Evolutionary conservation across 2,113 vertebrate species (phyloP).

Genomic region (Amphiprion percula): DNA sequence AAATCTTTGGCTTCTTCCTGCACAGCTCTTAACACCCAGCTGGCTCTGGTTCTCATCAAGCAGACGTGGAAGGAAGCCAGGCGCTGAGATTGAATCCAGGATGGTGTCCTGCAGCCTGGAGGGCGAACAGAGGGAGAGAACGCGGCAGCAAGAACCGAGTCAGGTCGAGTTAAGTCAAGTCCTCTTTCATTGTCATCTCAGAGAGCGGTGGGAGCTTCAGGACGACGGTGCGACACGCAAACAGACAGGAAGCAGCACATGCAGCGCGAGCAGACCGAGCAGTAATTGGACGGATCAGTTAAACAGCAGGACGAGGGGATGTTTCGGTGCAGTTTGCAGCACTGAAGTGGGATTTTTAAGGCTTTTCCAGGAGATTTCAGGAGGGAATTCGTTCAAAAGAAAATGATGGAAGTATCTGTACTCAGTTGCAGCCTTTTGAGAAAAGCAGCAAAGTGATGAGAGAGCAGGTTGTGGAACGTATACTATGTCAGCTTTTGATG

Average conservation of each 20-base stretch:
- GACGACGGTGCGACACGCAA: too few species aligned
- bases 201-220: too few species aligned
- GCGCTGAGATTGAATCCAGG: slow-evolving; percentile 34
- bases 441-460: slow-evolving; percentile 39
- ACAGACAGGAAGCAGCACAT: too few species aligned
- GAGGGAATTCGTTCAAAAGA: slow-evolving; percentile 35
- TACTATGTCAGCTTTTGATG: background rate
- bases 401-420: slow-evolving; percentile 2
- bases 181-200: too few species aligned
- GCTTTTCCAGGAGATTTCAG: slow-evolving; percentile 33
- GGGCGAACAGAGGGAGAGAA: slow-evolving; percentile 21
- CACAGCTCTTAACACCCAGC: slow-evolving; percentile 45
- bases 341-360: background rate
- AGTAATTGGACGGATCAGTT: too few species aligned
- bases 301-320: background rate
- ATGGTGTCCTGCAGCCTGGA: slow-evolving; percentile 39
- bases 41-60: slow-evolving; percentile 54
- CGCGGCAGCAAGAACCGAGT: slow-evolving; percentile 6
- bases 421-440: slow-evolving; percentile 6
- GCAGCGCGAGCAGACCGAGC: too few species aligned
- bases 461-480: slow-evolving; percentile 38
- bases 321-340: too few species aligned
- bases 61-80: slow-evolving; percentile 61
- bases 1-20: slow-evolving; percentile 50
- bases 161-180: slow-evolving; percentile 3